Evolutionary conservation across 1,140 invertebrate genomes (phyloP).

Genomic region (Leptinotarsa undecemlineata): DNA sequence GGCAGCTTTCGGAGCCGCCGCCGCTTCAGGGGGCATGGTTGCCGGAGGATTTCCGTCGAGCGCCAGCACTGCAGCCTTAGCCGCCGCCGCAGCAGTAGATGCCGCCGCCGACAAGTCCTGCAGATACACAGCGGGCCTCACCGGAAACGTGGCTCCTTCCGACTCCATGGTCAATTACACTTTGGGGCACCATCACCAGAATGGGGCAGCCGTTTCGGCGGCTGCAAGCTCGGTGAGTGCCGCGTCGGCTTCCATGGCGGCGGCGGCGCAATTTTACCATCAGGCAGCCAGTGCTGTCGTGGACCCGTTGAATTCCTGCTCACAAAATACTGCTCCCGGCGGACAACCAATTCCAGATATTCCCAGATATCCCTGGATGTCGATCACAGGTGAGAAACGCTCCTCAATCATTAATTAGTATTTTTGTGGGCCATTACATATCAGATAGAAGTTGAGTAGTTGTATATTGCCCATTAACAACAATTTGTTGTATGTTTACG

Average conservation of each 20-base stretch:
- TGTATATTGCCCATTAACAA: not conserved
- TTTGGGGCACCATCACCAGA: conserved; percentile 74
- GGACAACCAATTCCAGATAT: conserved; percentile 81
- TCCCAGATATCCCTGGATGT: conserved; percentile 96
- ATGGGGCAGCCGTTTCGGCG: conserved; percentile 67
- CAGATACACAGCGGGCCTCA: conserved; percentile 70
- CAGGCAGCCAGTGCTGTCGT: conserved; percentile 73
- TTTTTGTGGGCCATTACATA: too few species aligned
- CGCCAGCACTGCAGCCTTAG: conserved; percentile 59
- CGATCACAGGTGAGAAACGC: conserved; percentile 81
- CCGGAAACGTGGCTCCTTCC: conserved; percentile 66
- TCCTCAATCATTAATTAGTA: too few species aligned
- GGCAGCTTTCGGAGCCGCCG: conserved; percentile 67
- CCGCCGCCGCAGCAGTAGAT: conserved; percentile 67
- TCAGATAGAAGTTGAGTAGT: too few species aligned
- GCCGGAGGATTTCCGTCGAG: conserved; percentile 63
- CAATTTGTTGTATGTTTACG: not conserved
- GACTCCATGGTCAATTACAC: conserved; percentile 83
- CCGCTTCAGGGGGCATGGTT: conserved; percentile 67
- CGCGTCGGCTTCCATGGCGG: conserved; percentile 75
- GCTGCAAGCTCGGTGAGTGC: conserved; percentile 65
- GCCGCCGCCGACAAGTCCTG: conserved; percentile 73
- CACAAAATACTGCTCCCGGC: conserved; percentile 67
- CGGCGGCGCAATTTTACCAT: conserved; percentile 86
- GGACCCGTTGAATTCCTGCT: conserved; percentile 66